Conservation (phyloP, 2,113 vertebrate species). For the Pontoporia blainvillei region DNA sequence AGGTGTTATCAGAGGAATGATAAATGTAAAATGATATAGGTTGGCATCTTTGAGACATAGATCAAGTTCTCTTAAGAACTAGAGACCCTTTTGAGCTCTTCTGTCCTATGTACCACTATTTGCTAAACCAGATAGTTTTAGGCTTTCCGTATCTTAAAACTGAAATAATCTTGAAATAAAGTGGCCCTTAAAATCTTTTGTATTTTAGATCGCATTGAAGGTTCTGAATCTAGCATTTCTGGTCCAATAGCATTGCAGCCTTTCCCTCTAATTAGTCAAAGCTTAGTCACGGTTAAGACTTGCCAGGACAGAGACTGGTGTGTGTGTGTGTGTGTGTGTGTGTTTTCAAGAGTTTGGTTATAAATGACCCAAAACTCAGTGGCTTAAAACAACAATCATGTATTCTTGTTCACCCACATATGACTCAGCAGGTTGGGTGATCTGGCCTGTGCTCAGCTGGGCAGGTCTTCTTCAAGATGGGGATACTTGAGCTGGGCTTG, state of each 20-base stretch:
- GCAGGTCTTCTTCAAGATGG: neutral
- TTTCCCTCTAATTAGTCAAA: neutral
- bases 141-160: neutral
- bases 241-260: neutral
- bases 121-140: neutral
- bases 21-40: neutral
- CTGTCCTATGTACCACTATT: neutral
- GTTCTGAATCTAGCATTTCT: neutral
- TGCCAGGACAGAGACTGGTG: neutral
- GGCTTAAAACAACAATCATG: neutral
- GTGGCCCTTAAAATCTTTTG: neutral
- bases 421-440: neutral
- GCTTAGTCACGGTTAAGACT: neutral
- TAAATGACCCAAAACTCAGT: neutral
- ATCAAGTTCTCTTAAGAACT: neutral
- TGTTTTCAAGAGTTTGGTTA: neutral
- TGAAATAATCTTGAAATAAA: neutral
- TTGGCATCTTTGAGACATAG: neutral
- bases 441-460: neutral
- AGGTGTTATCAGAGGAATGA: neutral
- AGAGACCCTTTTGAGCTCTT: neutral
- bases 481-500: neutral
- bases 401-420: neutral
- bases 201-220: neutral
- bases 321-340: neutral